A percentile compares a stretch with the other conserved stretches of the same genome.
Evolutionary conservation across 92 coral and sea anemone genomes (phyloP).

Genomic region (Anthopleura xanthogrammica): DNA sequence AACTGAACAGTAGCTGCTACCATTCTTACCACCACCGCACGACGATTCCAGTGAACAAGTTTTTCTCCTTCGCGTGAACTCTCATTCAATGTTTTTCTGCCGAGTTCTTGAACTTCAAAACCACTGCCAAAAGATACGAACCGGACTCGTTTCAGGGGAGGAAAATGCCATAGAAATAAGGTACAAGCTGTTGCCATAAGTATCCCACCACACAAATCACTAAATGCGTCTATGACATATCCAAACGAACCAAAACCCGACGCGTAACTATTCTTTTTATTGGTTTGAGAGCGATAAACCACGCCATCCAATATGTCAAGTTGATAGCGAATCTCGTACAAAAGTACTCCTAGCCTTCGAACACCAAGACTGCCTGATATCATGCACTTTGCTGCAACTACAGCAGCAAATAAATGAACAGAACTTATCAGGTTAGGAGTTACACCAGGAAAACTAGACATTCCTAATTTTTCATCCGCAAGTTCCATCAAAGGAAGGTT

Average conservation of each 20-base stretch:
- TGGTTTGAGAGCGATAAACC: slow-evolving; percentile 77
- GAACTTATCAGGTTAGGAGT: slow-evolving; percentile 88
- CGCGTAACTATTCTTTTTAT: slow-evolving; percentile 63
- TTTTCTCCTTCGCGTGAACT: slow-evolving; percentile 49
- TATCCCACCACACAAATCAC: slow-evolving; percentile 82
- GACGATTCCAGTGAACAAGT: slow-evolving; percentile 59
- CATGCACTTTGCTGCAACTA: slow-evolving; percentile 77
- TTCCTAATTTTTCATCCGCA: slow-evolving; percentile 67
- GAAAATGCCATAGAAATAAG: slow-evolving; percentile 64
- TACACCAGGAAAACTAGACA: slow-evolving; percentile 69
- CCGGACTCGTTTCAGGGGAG: slow-evolving; percentile 70
- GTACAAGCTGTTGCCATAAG: slow-evolving; percentile 67
- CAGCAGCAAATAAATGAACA: slow-evolving; percentile 66
- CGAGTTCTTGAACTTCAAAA: slow-evolving; percentile 54
- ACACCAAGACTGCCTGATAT: slow-evolving; percentile 63
- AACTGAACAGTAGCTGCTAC: slow-evolving; percentile 61
- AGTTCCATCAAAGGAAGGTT: slow-evolving; percentile 78
- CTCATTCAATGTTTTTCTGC: slow-evolving; percentile 36
- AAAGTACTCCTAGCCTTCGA: slow-evolving; percentile 72
- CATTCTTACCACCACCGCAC: slow-evolving; percentile 66
- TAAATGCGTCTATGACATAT: slow-evolving; percentile 78
- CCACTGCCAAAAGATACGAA: slow-evolving; percentile 35
- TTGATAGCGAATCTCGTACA: slow-evolving; percentile 73
- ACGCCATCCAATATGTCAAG: slow-evolving; percentile 90
- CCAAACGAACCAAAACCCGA: slow-evolving; percentile 92